Conservation (phyloP, 2,888 invertebrate genomes). For the Unio pictorum region DNA sequence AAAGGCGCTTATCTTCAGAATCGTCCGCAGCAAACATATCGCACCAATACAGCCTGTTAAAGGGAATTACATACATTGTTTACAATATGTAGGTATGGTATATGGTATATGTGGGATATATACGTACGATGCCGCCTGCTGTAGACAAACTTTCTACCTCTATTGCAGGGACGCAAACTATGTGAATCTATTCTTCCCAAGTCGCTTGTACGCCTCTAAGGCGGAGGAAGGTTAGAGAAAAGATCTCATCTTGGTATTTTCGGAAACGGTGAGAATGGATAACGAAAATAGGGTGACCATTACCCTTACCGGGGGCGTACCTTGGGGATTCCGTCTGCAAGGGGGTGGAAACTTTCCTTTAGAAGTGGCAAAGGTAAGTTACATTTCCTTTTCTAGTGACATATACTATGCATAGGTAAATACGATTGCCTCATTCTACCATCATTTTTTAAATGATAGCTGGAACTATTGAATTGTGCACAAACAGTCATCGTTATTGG, state of each 20-base stretch:
- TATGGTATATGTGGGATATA: too few species aligned
- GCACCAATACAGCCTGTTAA: too few species aligned
- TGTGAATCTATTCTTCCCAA: neutral
- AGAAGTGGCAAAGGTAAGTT: conserved; percentile 68
- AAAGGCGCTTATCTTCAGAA: too few species aligned
- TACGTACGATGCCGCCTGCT: conserved; percentile 1
- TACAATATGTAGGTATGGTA: too few species aligned
- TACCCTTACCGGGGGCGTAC: conserved; percentile 65
- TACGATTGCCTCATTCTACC: too few species aligned
- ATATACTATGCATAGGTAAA: neutral
- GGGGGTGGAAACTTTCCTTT: conserved; percentile 67
- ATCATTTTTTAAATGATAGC: neutral
- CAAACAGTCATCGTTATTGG: too few species aligned
- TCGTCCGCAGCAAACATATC: too few species aligned
- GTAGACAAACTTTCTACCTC: neutral
- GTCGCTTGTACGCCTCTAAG: neutral
- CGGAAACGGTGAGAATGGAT: conserved; percentile 40
- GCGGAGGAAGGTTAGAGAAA: conserved; percentile 1
- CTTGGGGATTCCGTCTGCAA: conserved; percentile 70
- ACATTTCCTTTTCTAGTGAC: too few species aligned
- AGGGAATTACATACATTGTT: too few species aligned
- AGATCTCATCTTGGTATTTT: conserved; percentile 3
- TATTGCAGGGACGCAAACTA: neutral
- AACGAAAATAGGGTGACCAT: conserved; percentile 52
- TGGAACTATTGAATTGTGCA: too few species aligned